Conservation (phyloP, 2,113 vertebrate genomes). For the Smithornis capensis region DNA sequence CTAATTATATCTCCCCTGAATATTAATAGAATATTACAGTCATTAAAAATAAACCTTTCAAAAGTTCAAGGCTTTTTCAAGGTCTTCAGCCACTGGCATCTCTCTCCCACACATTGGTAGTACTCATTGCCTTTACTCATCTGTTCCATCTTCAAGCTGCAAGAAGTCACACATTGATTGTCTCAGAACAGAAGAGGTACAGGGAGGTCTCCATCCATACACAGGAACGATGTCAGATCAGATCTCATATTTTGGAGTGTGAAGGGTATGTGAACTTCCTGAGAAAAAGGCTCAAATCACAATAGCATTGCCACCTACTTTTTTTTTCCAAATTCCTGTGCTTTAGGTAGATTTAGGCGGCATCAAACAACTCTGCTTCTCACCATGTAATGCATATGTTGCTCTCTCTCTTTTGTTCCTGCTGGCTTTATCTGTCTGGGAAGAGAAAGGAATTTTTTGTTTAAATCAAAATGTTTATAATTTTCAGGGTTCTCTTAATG, state of each 20-base stretch:
- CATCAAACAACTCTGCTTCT: neutral
- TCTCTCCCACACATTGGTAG: neutral
- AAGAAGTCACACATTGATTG: neutral
- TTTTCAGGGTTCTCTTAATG: neutral
- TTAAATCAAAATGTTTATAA: neutral
- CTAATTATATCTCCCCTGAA: slow-evolving; percentile 13
- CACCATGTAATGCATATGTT: neutral
- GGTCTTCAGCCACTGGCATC: neutral
- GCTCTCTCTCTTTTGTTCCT: neutral
- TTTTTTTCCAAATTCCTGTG: neutral
- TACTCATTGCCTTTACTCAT: neutral
- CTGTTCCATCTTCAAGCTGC: neutral
- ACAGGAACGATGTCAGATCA: neutral
- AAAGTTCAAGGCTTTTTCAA: neutral
- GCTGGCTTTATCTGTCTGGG: neutral
- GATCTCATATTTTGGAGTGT: neutral
- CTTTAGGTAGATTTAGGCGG: neutral
- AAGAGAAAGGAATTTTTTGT: neutral
- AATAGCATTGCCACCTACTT: neutral
- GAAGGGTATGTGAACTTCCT: neutral
- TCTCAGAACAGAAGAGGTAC: neutral
- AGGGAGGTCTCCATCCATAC: neutral
- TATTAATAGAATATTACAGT: slow-evolving; percentile 23
- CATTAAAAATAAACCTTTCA: neutral
- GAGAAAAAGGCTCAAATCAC: neutral